phyloP scores from a whole-genome alignment of 2,113 vertebrate genomes.

The Paradisaea rubra region DNA sequence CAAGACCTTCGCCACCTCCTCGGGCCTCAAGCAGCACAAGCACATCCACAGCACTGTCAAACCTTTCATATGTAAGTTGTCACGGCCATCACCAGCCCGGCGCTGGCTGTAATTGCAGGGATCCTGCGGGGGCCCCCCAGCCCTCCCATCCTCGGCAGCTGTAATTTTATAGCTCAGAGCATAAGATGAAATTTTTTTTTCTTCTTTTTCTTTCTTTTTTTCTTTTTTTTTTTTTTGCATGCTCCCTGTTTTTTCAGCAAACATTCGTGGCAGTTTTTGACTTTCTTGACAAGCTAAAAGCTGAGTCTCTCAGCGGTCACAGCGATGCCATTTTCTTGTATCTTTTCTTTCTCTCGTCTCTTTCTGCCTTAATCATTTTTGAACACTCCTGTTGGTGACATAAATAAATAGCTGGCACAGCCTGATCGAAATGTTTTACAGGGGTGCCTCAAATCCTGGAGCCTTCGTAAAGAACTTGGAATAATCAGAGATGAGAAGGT shows the following conservation, averaged over 20 bases:
- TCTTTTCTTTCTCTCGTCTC: neutral
- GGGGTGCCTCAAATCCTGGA: neutral
- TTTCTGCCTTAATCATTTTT: neutral
- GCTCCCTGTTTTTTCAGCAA: conserved; percentile 36
- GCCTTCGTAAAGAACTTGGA: neutral
- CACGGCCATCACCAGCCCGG: conserved; percentile 54
- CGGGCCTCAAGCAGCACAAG: conserved; percentile 98
- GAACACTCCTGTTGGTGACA: neutral
- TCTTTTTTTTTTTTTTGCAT: neutral
- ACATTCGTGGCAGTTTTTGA: neutral
- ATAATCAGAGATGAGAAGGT: neutral
- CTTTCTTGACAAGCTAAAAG: conserved; percentile 47
- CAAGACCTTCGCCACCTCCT: conserved; percentile 98
- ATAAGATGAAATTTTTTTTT: neutral
- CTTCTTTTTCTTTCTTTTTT: neutral
- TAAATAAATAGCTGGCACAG: conserved; percentile 28
- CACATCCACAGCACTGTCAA: conserved; percentile 99
- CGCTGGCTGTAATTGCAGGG: conserved; percentile 54
- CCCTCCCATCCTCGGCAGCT: conserved; percentile 16
- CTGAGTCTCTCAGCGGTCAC: conserved; percentile 2
- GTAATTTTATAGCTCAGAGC: conserved; percentile 62
- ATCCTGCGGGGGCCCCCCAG: conserved; percentile 56
- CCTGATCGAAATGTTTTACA: neutral
- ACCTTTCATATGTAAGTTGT: conserved; percentile 98
- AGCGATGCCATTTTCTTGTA: neutral